Conservation (phyloP, 1,140 invertebrate species). For the Ceratina calcarata region DNA sequence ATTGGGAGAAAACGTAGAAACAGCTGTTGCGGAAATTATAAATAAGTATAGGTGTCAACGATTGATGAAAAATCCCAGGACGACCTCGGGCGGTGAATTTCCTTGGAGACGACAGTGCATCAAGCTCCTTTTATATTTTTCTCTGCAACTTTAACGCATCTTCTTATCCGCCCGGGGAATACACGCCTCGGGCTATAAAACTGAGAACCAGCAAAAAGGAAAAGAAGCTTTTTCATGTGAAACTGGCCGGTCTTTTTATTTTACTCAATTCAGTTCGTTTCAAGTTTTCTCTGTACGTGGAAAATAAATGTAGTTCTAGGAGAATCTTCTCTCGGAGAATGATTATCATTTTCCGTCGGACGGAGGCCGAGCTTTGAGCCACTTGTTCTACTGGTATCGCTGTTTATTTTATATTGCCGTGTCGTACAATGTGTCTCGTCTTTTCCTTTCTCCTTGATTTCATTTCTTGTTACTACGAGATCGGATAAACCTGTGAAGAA, state of each 20-base stretch:
- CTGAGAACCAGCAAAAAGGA: neutral
- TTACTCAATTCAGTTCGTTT: neutral
- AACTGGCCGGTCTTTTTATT: neutral
- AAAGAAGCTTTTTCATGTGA: too few species aligned
- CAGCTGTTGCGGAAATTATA: neutral
- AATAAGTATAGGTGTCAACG: neutral
- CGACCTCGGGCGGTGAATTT: neutral
- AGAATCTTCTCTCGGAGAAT: neutral
- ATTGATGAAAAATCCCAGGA: slow-evolving; percentile 5
- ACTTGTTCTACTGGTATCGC: too few species aligned
- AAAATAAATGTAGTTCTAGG: neutral
- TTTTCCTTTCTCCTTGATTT: neutral
- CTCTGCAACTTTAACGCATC: slow-evolving; percentile 13
- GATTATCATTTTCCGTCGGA: too few species aligned
- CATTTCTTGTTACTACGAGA: neutral
- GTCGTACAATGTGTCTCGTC: neutral
- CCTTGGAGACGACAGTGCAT: slow-evolving; percentile 2
- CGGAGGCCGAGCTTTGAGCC: too few species aligned
- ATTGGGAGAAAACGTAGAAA: neutral
- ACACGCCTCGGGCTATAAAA: slow-evolving; percentile 2
- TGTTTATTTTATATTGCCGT: too few species aligned
- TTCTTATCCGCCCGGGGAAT: neutral
- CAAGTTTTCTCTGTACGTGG: too few species aligned
- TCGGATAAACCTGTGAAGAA: neutral
- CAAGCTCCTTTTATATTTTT: neutral